phyloP scores from a whole-genome alignment of 2,797 vertebrate species.

The Acanthornis magna region DNA sequence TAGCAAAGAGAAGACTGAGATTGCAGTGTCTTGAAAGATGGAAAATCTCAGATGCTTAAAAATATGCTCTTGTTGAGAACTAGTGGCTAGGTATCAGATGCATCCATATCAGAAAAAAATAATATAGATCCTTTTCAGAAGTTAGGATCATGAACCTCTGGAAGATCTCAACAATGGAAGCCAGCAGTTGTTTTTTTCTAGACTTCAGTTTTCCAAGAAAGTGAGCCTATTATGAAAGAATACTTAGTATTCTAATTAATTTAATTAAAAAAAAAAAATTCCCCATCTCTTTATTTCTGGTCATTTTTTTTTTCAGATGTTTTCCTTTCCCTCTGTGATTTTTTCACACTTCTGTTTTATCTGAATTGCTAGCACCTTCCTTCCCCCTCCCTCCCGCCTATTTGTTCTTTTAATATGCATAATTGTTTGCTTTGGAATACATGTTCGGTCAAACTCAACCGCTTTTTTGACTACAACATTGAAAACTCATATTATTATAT shows the following conservation, averaged over 20 bases:
- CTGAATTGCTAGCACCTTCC: not conserved
- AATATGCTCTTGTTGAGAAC: not conserved
- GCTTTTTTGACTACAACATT: not conserved
- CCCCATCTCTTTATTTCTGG: not conserved
- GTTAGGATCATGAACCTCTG: not conserved
- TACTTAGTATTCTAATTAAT: not conserved
- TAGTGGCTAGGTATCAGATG: not conserved
- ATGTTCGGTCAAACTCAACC: not conserved
- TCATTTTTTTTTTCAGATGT: not conserved
- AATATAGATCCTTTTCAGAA: not conserved
- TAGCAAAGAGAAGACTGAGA: not conserved
- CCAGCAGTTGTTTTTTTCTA: not conserved
- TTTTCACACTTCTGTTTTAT: not conserved
- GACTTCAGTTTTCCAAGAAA: not conserved
- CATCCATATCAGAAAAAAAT: not conserved
- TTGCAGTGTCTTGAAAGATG: not conserved
- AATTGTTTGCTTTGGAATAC: not conserved
- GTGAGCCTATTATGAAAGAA: not conserved
- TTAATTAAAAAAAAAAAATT: too few species aligned
- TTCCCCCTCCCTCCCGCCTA: fast-evolving
- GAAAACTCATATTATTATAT: not conserved
- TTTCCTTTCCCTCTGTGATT: not conserved
- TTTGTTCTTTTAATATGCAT: not conserved
- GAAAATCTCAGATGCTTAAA: not conserved
- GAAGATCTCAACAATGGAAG: not conserved